Conservation (phyloP, 2,113 vertebrate species). For the Cyphomyrus discorhynchus region DNA sequence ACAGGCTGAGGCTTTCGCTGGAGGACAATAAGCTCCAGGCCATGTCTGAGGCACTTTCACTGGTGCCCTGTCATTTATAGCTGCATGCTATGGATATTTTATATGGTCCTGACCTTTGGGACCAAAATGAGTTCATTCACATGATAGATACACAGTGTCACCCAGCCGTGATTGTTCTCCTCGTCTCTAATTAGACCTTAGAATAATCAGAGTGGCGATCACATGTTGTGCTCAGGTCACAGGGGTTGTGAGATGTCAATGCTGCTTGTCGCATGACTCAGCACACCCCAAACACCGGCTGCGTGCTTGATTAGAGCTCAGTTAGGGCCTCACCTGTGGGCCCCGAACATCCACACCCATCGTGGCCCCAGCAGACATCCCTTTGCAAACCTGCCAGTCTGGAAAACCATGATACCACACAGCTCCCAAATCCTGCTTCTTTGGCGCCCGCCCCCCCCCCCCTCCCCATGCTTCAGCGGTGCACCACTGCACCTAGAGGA, state of each 20-base stretch:
- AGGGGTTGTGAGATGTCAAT: background rate
- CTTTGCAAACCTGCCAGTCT: background rate
- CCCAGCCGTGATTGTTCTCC: background rate
- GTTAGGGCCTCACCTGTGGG: background rate
- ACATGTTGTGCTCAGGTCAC: background rate
- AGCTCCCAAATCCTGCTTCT: background rate
- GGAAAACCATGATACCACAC: background rate
- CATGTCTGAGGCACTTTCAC: background rate
- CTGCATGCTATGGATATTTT: background rate
- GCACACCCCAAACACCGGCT: background rate
- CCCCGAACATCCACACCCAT: background rate
- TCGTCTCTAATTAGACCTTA: background rate
- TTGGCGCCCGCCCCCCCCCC: background rate
- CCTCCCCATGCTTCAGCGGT: background rate
- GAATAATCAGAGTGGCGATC: background rate
- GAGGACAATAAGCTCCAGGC: background rate
- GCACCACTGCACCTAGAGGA: background rate
- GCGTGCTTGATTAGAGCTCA: background rate
- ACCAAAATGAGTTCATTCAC: background rate
- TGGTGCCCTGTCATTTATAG: background rate
- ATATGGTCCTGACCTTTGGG: background rate
- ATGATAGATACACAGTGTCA: background rate
- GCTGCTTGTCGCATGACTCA: background rate
- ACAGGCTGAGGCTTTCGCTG: background rate
- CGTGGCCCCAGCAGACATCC: background rate